A percentile compares a stretch with the other conserved stretches of the same genome.
These are phyloP conservation scores for Baryphthengus martii DNA, from an alignment of 2,113 vertebrate genomes.

Conservation along the genomic window DNA sequence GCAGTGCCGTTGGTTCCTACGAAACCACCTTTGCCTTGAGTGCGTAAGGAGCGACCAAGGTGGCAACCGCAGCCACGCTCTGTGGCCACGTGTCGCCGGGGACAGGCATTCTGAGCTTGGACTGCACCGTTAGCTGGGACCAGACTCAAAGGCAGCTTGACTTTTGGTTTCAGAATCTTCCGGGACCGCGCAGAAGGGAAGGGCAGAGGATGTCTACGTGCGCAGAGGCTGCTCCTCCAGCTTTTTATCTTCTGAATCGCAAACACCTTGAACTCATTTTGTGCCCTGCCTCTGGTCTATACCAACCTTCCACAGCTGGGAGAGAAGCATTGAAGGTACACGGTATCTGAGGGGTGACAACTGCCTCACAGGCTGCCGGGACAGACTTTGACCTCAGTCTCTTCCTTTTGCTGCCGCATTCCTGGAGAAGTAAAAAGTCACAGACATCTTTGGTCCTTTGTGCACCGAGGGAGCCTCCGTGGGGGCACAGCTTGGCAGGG, in stretches of 20 bases:
- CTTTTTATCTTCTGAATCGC: not conserved
- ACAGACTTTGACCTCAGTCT: conserved; percentile 79
- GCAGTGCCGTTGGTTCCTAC: not conserved
- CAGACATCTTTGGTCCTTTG: not conserved
- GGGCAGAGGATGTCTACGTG: not conserved
- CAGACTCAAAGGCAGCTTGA: not conserved
- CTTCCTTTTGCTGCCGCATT: conserved; percentile 28
- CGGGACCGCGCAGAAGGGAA: not conserved
- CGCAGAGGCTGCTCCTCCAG: not conserved
- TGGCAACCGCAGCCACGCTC: not conserved
- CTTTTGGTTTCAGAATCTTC: not conserved
- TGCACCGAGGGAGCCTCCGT: not conserved
- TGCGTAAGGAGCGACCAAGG: not conserved
- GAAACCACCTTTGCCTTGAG: not conserved
- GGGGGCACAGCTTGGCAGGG: not conserved
- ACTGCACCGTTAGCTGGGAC: not conserved
- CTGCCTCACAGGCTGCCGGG: conserved; percentile 73
- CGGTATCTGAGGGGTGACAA: conserved; percentile 64
- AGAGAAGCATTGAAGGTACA: conserved; percentile 64
- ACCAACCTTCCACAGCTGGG: conserved; percentile 78
- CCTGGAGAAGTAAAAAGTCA: conserved; percentile 47
- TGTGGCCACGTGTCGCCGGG: not conserved
- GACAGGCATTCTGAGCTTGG: not conserved
- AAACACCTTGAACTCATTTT: not conserved
- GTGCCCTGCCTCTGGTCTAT: not conserved